phyloP scores from a whole-genome alignment of 2,888 invertebrate genomes.

The Torymus texanus region DNA sequence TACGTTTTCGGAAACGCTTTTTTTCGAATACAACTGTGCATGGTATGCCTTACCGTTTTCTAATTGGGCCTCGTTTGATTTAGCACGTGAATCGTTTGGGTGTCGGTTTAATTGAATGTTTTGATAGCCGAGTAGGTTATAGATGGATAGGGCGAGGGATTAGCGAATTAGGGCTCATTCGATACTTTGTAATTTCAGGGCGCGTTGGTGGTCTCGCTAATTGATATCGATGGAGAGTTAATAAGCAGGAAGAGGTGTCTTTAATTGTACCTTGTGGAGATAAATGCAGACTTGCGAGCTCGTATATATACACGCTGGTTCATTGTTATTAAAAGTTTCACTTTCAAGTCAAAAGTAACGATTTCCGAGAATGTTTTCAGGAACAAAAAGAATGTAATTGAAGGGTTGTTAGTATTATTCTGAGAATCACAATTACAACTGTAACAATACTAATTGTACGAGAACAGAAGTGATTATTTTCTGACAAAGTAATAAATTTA shows the following conservation, averaged over 20 bases:
- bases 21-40: no score
- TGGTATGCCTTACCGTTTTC: no score
- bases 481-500: no score
- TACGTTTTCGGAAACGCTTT: background rate
- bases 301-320: background rate
- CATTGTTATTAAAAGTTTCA: no score
- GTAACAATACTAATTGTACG: no score
- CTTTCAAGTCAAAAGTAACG: no score
- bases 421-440: no score
- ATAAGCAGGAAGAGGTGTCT: conserved; percentile 7
- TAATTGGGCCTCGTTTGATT: background rate
- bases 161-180: background rate
- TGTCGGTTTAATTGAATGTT: conserved; percentile 23
- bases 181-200: conserved; percentile 24
- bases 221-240: background rate
- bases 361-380: no score
- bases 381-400: background rate
- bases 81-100: conserved; percentile 14
- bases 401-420: background rate
- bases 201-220: background rate
- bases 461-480: no score
- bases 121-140: conserved; percentile 17
- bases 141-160: background rate
- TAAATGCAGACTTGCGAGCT: background rate
- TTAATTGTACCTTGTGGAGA: background rate